phyloP scores from a whole-genome alignment of 2,888 invertebrate genomes.

The Sipunculus nudus region DNA sequence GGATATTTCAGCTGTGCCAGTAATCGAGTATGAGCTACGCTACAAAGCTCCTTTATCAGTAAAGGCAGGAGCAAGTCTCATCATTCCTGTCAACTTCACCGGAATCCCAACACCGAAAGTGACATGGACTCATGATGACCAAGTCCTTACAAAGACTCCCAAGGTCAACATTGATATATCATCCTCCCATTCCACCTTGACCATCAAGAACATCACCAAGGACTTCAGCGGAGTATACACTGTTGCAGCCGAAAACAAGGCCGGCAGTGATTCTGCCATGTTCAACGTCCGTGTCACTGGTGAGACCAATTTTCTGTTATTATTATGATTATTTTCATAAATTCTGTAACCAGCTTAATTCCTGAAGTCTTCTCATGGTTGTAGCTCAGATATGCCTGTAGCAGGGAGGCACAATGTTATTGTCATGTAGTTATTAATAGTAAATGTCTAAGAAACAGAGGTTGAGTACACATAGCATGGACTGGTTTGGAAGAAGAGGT shows the following conservation, averaged over 20 bases:
- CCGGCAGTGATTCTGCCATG: slow-evolving; percentile 74
- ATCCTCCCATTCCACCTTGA: slow-evolving; percentile 31
- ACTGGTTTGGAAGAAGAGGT: too few relatives aligned
- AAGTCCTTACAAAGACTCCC: slow-evolving; percentile 13
- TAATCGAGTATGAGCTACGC: slow-evolving; percentile 37
- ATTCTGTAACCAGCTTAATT: slow-evolving; percentile 17
- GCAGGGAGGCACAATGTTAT: too few relatives aligned
- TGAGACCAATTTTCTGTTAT: too few relatives aligned
- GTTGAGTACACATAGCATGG: too few relatives aligned
- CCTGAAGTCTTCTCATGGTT: too few relatives aligned
- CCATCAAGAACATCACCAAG: slow-evolving; percentile 72
- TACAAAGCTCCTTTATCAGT: slow-evolving; percentile 27
- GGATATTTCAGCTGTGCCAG: slow-evolving; percentile 25
- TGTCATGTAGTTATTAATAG: too few relatives aligned
- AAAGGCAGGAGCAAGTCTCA: slow-evolving; percentile 35
- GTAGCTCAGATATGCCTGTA: too few relatives aligned
- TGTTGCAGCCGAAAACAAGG: slow-evolving; percentile 79
- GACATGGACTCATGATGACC: slow-evolving; percentile 40
- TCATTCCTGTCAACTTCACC: slow-evolving; percentile 33
- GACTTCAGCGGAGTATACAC: slow-evolving; percentile 86
- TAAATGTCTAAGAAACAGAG: too few relatives aligned
- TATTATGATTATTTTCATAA: slow-evolving; percentile 2
- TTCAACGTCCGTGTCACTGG: slow-evolving; percentile 81
- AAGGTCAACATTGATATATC: slow-evolving; percentile 24
- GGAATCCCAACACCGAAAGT: slow-evolving; percentile 39